These are phyloP conservation scores for Ochropleura leucogaster DNA, from an alignment of 2,888 invertebrate genomes.

Conservation along the genomic window DNA sequence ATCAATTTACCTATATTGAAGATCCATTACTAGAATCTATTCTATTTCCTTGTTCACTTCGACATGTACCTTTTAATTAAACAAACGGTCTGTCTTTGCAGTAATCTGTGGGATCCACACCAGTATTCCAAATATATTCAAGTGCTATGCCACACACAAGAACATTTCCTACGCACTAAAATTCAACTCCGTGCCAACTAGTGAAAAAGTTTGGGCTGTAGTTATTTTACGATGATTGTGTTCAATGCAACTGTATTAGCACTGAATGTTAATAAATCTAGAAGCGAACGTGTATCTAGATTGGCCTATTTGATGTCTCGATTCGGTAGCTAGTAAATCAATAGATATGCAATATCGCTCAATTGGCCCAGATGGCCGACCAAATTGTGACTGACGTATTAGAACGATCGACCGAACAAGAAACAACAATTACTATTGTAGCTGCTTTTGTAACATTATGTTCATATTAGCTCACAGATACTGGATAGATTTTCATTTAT, in stretches of 20 bases:
- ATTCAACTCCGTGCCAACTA: slow-evolving; percentile 5
- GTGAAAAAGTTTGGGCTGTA: slow-evolving; percentile 6
- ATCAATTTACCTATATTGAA: not conserved
- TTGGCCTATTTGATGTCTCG: slow-evolving; percentile 51
- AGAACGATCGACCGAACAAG: slow-evolving; percentile 31
- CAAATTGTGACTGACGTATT: slow-evolving; percentile 60
- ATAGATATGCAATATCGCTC: slow-evolving; percentile 64
- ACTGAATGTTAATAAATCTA: slow-evolving; percentile 43
- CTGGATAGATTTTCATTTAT: not conserved
- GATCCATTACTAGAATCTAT: not conserved
- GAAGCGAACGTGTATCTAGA: slow-evolving; percentile 39
- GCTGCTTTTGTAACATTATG: slow-evolving; percentile 16
- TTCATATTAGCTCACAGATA: not conserved
- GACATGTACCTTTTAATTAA: no score
- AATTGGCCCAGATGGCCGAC: slow-evolving; percentile 64
- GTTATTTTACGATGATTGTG: slow-evolving; percentile 31
- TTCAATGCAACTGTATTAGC: slow-evolving; percentile 24
- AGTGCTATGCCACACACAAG: not conserved
- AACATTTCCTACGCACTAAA: slow-evolving; percentile 1
- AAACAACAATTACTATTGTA: slow-evolving; percentile 45
- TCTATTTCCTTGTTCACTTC: not conserved
- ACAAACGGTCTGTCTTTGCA: not conserved
- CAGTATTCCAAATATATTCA: not conserved
- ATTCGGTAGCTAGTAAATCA: slow-evolving; percentile 59
- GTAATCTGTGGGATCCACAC: not conserved